Evolutionary conservation across 2,113 vertebrate genomes (phyloP).

Genomic region (Axis porcinus): DNA sequence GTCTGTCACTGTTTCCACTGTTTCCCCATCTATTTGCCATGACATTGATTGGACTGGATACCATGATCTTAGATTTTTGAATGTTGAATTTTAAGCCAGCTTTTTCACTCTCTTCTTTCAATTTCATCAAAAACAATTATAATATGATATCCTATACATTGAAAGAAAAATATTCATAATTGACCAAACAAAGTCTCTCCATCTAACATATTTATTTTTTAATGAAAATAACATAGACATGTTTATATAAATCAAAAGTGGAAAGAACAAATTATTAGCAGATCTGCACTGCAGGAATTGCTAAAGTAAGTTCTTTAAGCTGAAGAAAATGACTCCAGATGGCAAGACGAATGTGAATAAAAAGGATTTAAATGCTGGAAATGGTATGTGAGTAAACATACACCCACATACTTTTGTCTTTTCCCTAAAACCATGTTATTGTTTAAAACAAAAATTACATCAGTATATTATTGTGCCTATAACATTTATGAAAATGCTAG

Average conservation of each 20-base stretch:
- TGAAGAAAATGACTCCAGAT: background rate
- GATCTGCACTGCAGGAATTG: background rate
- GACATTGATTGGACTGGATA: background rate
- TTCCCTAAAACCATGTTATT: background rate
- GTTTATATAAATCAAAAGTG: background rate
- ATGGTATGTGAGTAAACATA: background rate
- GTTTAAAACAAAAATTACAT: background rate
- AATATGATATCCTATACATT: background rate
- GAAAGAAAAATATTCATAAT: background rate
- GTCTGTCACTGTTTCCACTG: background rate
- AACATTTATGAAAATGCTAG: background rate
- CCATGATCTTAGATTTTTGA: background rate
- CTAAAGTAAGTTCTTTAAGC: background rate
- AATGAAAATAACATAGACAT: background rate
- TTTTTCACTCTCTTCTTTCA: background rate
- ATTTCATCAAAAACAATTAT: background rate
- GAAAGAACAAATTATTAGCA: background rate
- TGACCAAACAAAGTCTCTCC: background rate
- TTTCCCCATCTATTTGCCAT: background rate
- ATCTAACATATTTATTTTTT: background rate
- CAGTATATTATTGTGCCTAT: background rate
- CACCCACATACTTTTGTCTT: background rate
- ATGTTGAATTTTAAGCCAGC: background rate
- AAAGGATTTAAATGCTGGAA: background rate
- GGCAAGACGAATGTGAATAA: background rate